These are phyloP conservation scores for Pseudochirops cupreus DNA, from an alignment of 2,797 vertebrate genomes.

Conservation along the genomic window DNA sequence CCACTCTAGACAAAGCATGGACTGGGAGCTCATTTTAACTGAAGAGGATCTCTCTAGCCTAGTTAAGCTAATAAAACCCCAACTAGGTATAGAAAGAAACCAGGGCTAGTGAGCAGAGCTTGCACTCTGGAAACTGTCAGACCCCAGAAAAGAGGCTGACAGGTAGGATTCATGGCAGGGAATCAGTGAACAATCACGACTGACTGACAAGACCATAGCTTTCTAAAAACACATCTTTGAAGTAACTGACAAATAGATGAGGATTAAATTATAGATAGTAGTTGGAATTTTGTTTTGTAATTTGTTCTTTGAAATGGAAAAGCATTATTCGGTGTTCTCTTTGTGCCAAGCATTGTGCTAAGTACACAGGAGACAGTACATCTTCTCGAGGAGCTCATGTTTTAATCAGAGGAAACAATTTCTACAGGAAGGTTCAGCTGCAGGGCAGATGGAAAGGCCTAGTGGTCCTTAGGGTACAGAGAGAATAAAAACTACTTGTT, in stretches of 20 bases:
- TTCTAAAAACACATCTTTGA: background rate
- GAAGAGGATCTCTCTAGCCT: conserved; percentile 56
- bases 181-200: fast-evolving
- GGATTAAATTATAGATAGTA: conserved; percentile 2
- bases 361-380: background rate
- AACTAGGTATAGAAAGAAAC: conserved; percentile 67
- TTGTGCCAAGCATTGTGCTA: background rate
- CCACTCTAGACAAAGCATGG: conserved; percentile 51
- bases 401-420: background rate
- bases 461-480: background rate
- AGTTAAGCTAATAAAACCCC: conserved; percentile 69
- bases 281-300: background rate
- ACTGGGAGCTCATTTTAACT: conserved; percentile 66
- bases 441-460: background rate
- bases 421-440: background rate
- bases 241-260: conserved; percentile 1
- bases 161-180: background rate
- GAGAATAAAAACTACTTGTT: background rate
- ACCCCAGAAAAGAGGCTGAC: conserved; percentile 15
- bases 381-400: background rate
- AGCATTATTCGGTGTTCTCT: background rate
- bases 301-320: conserved; percentile 26
- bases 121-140: conserved; percentile 25
- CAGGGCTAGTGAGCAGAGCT: background rate
- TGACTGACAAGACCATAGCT: conserved; percentile 15